Evolutionary conservation across 2,113 vertebrate genomes (phyloP).

Genomic region (Spheniscus mendiculus): DNA sequence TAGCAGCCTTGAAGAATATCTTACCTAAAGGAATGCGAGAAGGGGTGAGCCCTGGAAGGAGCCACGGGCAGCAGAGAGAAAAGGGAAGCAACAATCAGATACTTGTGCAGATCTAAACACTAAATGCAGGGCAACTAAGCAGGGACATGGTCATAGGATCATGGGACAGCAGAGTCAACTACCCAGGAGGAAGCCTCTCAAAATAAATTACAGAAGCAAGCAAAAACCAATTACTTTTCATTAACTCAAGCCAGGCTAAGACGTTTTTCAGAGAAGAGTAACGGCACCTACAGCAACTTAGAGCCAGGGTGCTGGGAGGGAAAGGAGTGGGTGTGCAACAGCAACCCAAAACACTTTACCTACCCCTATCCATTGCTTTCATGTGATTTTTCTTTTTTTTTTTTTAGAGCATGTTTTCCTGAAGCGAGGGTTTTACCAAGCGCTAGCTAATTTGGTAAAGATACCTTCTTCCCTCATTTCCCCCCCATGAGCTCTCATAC

Average conservation of each 20-base stretch:
- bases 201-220: neutral
- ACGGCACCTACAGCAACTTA: neutral
- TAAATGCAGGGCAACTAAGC: neutral
- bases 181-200: neutral
- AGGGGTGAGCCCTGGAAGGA: constrained; percentile 89
- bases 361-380: neutral
- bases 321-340: neutral
- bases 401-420: neutral
- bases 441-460: neutral
- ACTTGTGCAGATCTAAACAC: neutral
- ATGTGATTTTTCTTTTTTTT: neutral
- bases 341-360: neutral
- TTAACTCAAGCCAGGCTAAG: neutral
- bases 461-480: neutral
- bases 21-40: constrained; percentile 98
- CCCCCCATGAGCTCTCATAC: neutral
- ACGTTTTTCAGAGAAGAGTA: neutral
- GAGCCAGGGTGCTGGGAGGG: neutral
- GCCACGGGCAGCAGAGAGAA: constrained; percentile 74
- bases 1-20: constrained; percentile 37
- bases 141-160: neutral
- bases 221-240: neutral
- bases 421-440: neutral
- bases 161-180: neutral
- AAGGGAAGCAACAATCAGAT: constrained; percentile 49